Evolutionary conservation across 92 coral and sea anemone genomes (phyloP).

Genomic region (Phenganax subtilis): DNA sequence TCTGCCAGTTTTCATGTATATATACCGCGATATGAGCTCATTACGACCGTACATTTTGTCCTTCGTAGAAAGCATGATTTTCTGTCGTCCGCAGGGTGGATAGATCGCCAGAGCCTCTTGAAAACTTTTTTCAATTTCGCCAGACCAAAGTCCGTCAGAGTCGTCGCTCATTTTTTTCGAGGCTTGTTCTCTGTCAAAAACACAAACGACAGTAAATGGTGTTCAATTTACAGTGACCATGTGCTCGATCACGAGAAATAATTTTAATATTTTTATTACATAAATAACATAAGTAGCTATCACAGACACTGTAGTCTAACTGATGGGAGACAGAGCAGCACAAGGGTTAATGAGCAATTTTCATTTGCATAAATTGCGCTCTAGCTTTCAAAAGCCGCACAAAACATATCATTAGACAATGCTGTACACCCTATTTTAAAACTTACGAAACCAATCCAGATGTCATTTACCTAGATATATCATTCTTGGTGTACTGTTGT

Average conservation of each 20-base stretch:
- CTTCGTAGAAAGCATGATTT: slow-evolving; percentile 94
- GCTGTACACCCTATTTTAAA: too few relatives aligned
- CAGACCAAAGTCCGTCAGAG: slow-evolving; percentile 94
- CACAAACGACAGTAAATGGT: background rate
- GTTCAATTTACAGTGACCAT: too few relatives aligned
- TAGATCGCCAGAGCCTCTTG: slow-evolving; percentile 98
- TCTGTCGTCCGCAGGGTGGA: slow-evolving; percentile 99
- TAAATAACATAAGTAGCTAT: too few relatives aligned
- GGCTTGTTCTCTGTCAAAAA: background rate
- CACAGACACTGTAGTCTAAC: too few relatives aligned
- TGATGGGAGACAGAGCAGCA: too few relatives aligned
- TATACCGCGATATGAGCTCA: slow-evolving; percentile 91
- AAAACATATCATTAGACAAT: too few relatives aligned
- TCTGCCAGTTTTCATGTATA: slow-evolving; percentile 95
- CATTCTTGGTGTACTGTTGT: too few relatives aligned
- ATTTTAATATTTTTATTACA: background rate
- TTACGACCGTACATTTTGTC: slow-evolving; percentile 99
- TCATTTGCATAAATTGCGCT: too few relatives aligned
- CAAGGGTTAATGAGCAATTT: too few relatives aligned
- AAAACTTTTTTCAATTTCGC: slow-evolving; percentile 93
- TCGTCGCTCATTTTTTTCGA: slow-evolving; percentile 47
- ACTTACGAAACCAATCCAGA: too few relatives aligned
- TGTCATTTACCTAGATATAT: too few relatives aligned
- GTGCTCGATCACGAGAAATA: background rate
- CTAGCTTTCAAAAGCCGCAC: too few relatives aligned